These are phyloP conservation scores for Nylanderia fulva DNA, from an alignment of 1,140 invertebrate genomes.

Conservation along the genomic window DNA sequence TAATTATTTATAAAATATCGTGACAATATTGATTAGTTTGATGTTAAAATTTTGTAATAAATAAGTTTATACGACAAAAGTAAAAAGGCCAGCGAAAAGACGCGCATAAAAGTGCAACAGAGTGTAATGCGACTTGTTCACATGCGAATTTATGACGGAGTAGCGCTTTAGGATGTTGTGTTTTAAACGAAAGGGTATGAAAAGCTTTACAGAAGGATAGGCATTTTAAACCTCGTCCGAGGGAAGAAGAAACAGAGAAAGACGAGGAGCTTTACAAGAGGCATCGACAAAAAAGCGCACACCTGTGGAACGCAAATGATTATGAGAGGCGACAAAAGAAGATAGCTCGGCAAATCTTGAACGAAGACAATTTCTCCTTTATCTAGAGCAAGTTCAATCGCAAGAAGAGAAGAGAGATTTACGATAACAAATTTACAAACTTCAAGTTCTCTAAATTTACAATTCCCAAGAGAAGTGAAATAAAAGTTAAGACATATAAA, in stretches of 20 bases:
- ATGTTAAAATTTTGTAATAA: neutral
- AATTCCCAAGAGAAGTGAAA: neutral
- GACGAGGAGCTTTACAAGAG: constrained; percentile 58
- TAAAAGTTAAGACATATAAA: neutral
- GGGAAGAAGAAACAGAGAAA: neutral
- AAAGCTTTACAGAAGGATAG: constrained; percentile 23
- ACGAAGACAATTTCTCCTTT: neutral
- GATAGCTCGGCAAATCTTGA: neutral
- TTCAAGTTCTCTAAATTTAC: neutral
- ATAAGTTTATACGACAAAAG: neutral
- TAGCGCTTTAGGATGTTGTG: neutral
- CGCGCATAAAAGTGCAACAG: neutral
- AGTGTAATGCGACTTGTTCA: neutral
- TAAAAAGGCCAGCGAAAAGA: neutral
- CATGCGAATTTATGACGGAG: constrained; percentile 3
- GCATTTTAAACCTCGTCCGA: neutral
- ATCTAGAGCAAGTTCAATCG: neutral
- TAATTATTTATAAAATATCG: neutral
- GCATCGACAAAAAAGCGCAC: constrained; percentile 66
- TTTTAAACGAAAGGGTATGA: constrained; percentile 28
- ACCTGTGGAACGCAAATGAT: constrained; percentile 73
- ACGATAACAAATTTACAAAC: neutral
- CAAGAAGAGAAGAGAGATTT: neutral
- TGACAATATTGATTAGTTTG: neutral
- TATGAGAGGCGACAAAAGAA: constrained; percentile 68